These are phyloP conservation scores for Tanaodytes sp. DNA, from an alignment of 2,888 invertebrate species.

Conservation along the genomic window DNA sequence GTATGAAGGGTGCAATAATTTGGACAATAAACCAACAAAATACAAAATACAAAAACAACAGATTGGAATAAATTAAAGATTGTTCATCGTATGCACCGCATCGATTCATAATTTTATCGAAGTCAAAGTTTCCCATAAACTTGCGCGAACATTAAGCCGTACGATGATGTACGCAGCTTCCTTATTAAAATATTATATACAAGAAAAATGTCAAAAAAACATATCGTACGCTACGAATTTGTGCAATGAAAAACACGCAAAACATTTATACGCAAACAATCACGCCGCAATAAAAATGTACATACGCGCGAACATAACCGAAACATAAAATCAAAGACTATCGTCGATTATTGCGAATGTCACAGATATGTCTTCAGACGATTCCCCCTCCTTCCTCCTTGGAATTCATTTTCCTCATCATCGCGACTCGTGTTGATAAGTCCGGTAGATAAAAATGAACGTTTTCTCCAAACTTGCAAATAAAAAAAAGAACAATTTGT, in stretches of 20 bases:
- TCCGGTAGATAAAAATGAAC: no score
- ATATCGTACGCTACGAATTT: conserved; percentile 43
- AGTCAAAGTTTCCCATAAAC: conserved; percentile 34
- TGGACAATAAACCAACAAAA: no score
- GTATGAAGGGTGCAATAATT: no score
- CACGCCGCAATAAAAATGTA: conserved; percentile 25
- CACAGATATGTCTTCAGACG: conserved; percentile 44
- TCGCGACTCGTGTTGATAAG: no score
- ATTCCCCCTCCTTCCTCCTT: no score
- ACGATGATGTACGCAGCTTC: conserved; percentile 29
- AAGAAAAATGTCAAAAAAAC: conserved; percentile 40
- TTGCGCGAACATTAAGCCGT: conserved; percentile 32
- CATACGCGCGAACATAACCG: conserved; percentile 14
- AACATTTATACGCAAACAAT: conserved; percentile 39
- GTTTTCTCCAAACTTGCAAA: no score
- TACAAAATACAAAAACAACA: no score
- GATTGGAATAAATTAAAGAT: no score
- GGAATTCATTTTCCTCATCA: no score
- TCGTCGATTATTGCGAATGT: conserved; percentile 48
- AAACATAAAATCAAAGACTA: conserved; percentile 18
- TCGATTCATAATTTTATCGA: conserved; percentile 16
- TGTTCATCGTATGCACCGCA: background rate
- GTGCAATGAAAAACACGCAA: conserved; percentile 48
- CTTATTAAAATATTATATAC: conserved; percentile 43
- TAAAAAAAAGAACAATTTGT: no score